Evolutionary conservation across 2,888 invertebrate genomes (phyloP), one percentile per base, ranked within the genome.

Genomic region (Yponomeuta sedellus): DNA sequence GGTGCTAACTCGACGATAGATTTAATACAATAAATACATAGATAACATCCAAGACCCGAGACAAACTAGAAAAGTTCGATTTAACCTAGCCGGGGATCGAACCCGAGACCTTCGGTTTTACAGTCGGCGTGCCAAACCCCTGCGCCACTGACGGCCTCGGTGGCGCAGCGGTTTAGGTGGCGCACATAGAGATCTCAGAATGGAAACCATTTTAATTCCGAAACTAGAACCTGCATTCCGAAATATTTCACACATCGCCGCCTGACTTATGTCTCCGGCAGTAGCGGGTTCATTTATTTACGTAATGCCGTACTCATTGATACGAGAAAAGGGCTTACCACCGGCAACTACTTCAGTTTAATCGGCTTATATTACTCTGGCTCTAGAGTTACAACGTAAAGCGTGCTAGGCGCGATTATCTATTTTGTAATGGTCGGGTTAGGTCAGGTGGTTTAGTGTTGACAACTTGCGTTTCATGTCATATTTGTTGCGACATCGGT

Each of bases 281-380:
- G 44, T 8, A 34, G 16, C 16, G 16, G 16, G 12, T 52, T 12
- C 44, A 52, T 52, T 52, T 52, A 12, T 52, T 12, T 52, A 12
- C 44, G 44, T 52, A 52, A 52, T 52, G 4, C 44, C 44, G 12
- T 52, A 16, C 16, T 52, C 44, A 52, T 52, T 12, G 44, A 52
- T 16, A 52, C 16, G 44, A 52, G 44, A 52, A 52, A 52, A 52
- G 44, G 44, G 44, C 5, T 52, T 52, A 52, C 44, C 44, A 52
- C 44, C 44, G 34, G 44, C 44, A 52, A 16, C 44, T 52, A 52
- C 44, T 52, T 16, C 16, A 16, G 44, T 52, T 52, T 52, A 52
- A 52, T 52, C 44, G 44, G 44, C 44, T 52, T 52, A 52, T 52
- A 52, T 52, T 52, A 52, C 44, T 16, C 44, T 52, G 44, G 44